Conservation (phyloP, 2,888 invertebrate genomes). For the Amphiduros pacificus region DNA sequence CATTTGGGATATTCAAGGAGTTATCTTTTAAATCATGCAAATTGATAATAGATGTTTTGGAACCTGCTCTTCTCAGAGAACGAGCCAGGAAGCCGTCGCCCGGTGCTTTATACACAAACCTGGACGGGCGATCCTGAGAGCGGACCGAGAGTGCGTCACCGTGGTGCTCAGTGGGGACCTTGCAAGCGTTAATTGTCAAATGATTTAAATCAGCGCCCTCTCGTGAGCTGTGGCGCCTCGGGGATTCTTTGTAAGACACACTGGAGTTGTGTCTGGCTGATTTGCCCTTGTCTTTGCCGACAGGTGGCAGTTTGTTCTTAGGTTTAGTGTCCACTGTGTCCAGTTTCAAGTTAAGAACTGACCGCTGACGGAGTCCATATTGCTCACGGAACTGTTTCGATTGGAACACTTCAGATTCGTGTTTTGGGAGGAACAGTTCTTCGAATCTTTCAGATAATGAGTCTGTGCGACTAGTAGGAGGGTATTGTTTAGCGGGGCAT, state of each 20-base stretch:
- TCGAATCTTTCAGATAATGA: too few relatives aligned
- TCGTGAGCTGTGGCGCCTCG: too few relatives aligned
- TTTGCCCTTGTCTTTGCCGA: too few relatives aligned
- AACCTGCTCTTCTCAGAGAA: background rate
- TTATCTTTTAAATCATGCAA: too few relatives aligned
- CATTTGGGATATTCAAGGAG: too few relatives aligned
- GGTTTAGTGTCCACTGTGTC: too few relatives aligned
- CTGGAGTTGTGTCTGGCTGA: too few relatives aligned
- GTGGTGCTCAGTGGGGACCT: background rate
- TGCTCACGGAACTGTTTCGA: constrained; percentile 1
- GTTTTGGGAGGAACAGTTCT: constrained; percentile 1
- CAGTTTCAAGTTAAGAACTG: constrained; percentile 1
- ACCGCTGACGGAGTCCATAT: constrained; percentile 2
- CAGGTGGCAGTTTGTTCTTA: too few relatives aligned
- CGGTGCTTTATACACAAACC: background rate
- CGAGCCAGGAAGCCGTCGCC: background rate
- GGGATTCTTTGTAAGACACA: too few relatives aligned
- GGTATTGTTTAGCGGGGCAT: background rate
- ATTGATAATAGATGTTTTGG: background rate
- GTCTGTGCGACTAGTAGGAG: too few relatives aligned
- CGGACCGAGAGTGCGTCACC: too few relatives aligned
- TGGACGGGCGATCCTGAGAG: background rate
- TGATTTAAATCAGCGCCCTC: too few relatives aligned
- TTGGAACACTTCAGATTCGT: background rate
- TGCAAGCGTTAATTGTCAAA: background rate